Percentiles rank a stretch among this genome's conserved stretches.
Conservation (phyloP, 2,113 vertebrate species). For the Podocnemis expansa region DNA sequence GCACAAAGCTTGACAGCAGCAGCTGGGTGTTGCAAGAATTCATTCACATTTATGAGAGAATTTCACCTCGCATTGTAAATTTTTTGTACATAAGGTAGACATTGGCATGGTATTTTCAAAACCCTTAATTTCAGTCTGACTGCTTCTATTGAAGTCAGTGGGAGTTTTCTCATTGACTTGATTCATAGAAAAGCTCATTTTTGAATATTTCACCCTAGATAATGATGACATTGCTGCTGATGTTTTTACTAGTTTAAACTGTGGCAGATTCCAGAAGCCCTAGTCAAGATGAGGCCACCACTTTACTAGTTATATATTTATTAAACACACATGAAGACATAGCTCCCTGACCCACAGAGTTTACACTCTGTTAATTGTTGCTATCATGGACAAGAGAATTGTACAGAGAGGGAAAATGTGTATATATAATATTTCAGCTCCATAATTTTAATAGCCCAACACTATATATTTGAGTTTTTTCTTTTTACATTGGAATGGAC, state of each 20-base stretch:
- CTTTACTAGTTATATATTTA: neutral
- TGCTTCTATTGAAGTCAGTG: neutral
- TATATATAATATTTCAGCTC: neutral
- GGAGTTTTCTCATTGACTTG: conserved; percentile 29
- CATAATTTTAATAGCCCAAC: accelerated
- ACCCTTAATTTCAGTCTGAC: neutral
- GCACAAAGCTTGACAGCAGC: neutral
- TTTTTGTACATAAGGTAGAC: neutral
- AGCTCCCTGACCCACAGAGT: neutral
- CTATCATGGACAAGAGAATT: neutral
- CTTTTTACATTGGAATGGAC: neutral
- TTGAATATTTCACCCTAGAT: conserved; percentile 19
- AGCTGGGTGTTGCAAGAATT: neutral
- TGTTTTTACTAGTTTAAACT: conserved; percentile 56
- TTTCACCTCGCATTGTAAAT: neutral
- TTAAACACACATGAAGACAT: neutral
- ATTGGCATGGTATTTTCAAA: neutral
- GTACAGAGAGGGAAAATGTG: neutral
- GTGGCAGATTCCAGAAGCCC: conserved; percentile 26
- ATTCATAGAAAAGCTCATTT: neutral
- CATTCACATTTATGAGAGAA: neutral
- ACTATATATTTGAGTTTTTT: neutral
- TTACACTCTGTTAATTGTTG: neutral
- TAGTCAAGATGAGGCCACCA: neutral
- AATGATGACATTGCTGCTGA: conserved; percentile 23